These are phyloP conservation scores for Sminthurides aquaticus DNA, from an alignment of 2,888 invertebrate species.

Conservation along the genomic window DNA sequence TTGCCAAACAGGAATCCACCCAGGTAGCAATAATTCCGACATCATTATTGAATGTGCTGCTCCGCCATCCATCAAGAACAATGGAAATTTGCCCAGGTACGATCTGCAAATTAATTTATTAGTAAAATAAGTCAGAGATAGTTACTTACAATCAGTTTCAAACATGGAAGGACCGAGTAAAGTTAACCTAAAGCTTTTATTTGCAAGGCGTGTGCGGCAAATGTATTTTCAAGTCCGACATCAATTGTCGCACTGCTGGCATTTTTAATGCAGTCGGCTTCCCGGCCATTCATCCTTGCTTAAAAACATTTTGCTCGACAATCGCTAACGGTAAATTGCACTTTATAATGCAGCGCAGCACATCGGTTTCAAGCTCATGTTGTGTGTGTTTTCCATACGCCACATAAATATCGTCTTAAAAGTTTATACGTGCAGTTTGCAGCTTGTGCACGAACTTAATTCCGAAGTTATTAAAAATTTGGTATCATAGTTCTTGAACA, in stretches of 20 bases:
- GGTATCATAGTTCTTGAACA: no score
- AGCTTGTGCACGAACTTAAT: no score
- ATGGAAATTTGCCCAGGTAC: slow-evolving; percentile 4
- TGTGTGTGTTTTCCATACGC: no score
- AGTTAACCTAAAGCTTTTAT: no score
- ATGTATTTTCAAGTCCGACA: neutral
- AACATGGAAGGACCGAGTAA: no score
- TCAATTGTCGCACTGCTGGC: neutral
- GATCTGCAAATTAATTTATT: neutral
- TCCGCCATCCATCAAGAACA: neutral
- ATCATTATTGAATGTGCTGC: neutral
- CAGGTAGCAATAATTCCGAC: neutral
- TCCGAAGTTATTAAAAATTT: no score
- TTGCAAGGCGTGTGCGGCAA: neutral
- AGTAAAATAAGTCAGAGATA: no score
- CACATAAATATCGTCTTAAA: no score
- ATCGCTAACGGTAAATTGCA: neutral
- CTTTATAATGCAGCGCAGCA: no score
- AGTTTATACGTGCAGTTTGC: no score
- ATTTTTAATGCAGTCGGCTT: neutral
- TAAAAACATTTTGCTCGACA: neutral
- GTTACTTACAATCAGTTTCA: no score
- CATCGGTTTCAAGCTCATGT: no score
- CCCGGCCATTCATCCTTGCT: neutral
- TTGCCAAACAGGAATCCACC: neutral